phyloP scores from a whole-genome alignment of 1,140 invertebrate genomes.

The Fopius arisanus region DNA sequence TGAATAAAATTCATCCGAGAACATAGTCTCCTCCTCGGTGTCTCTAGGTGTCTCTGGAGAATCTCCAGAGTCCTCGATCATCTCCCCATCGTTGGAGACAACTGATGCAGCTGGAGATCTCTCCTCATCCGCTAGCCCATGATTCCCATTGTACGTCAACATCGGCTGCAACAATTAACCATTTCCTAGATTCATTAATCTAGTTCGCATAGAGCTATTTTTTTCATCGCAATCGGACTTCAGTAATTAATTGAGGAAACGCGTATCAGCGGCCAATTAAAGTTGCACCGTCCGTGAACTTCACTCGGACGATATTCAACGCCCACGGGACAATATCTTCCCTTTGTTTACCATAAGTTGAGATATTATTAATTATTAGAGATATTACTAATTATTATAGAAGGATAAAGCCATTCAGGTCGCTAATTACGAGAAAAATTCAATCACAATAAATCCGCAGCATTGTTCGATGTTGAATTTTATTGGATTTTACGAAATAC shows the following conservation, averaged over 20 bases:
- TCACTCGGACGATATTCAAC: neutral
- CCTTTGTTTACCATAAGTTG: neutral
- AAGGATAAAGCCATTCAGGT: no score
- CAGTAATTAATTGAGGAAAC: neutral
- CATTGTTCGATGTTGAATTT: no score
- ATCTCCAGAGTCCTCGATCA: conserved; percentile 50
- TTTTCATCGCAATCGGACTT: neutral
- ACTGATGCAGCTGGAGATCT: conserved; percentile 53
- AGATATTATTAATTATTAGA: no score
- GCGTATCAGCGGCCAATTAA: neutral
- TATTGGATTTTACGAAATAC: no score
- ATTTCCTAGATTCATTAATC: neutral
- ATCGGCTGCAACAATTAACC: conserved; percentile 47
- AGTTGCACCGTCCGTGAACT: neutral
- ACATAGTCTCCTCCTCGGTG: conserved; percentile 54
- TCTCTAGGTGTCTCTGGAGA: conserved; percentile 52
- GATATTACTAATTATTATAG: no score
- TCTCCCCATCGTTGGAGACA: conserved; percentile 51
- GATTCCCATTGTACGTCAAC: conserved; percentile 46
- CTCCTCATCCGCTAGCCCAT: conserved; percentile 45
- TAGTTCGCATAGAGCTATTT: no score
- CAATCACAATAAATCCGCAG: no score
- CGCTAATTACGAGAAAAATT: no score
- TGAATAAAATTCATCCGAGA: conserved; percentile 60
- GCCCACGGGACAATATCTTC: neutral